Conservation (phyloP, 2,888 invertebrate genomes). For the Pterostichus madidus region DNA sequence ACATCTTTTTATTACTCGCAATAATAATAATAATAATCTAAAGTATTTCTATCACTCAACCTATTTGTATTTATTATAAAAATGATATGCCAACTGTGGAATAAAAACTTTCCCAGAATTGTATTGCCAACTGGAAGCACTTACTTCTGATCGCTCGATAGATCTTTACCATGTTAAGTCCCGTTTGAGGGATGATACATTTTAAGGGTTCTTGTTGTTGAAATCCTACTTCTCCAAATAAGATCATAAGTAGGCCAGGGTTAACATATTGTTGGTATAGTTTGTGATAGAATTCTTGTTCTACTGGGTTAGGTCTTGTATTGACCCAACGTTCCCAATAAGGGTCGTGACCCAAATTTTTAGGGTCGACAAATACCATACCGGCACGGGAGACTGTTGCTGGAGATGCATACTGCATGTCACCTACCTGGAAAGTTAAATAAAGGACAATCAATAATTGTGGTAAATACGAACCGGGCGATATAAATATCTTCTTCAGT, state of each 20-base stretch:
- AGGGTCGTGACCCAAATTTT: slow-evolving; percentile 91
- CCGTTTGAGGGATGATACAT: slow-evolving; percentile 91
- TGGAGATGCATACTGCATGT: slow-evolving; percentile 93
- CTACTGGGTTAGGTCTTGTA: slow-evolving; percentile 78
- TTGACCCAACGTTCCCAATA: slow-evolving; percentile 92
- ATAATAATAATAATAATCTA: too few relatives aligned
- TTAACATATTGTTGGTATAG: slow-evolving; percentile 89
- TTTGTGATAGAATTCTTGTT: slow-evolving; percentile 77
- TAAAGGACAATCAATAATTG: not conserved
- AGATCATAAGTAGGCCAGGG: slow-evolving; percentile 84
- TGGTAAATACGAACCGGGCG: too few relatives aligned
- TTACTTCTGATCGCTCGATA: too few relatives aligned
- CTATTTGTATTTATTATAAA: too few relatives aligned
- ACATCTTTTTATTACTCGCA: too few relatives aligned
- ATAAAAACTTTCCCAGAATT: too few relatives aligned
- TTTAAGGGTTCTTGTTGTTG: slow-evolving; percentile 87
- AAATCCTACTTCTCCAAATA: slow-evolving; percentile 86
- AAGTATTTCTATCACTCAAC: too few relatives aligned
- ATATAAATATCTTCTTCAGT: too few relatives aligned
- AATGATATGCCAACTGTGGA: too few relatives aligned
- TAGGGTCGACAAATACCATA: slow-evolving; percentile 96
- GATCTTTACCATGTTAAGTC: slow-evolving; percentile 86
- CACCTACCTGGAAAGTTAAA: slow-evolving; percentile 83
- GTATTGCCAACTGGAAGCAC: too few relatives aligned
- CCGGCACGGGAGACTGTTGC: slow-evolving; percentile 95